phyloP scores from a whole-genome alignment of 2,797 vertebrate genomes.

The Knipowitschia caucasica region DNA sequence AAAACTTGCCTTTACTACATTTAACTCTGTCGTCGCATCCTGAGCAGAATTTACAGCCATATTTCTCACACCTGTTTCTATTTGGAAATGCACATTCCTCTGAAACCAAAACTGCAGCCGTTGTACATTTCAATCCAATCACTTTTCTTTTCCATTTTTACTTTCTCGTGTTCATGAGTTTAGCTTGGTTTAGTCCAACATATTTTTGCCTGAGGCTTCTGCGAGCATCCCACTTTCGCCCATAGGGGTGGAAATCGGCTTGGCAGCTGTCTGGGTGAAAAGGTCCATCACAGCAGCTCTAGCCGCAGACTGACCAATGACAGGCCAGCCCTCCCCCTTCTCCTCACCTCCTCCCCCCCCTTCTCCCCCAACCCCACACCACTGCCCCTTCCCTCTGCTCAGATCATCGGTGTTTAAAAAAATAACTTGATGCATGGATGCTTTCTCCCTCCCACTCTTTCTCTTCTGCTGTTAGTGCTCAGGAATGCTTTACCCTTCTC shows the following conservation, averaged over 20 bases:
- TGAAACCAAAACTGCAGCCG: slow-evolving; percentile 40
- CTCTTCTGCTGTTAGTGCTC: slow-evolving; percentile 40
- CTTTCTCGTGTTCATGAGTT: neutral
- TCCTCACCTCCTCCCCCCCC: too few relatives aligned
- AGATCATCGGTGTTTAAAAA: slow-evolving; percentile 71
- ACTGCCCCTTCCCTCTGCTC: slow-evolving; percentile 40
- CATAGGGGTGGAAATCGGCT: slow-evolving; percentile 11
- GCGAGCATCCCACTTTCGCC: slow-evolving; percentile 19
- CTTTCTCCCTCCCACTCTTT: slow-evolving; percentile 16
- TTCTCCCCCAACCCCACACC: too few relatives aligned
- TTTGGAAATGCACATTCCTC: slow-evolving; percentile 61
- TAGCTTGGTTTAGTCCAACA: neutral
- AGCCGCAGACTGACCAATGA: slow-evolving; percentile 42
- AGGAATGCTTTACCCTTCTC: slow-evolving; percentile 13
- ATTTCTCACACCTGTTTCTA: slow-evolving; percentile 48
- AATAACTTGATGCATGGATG: slow-evolving; percentile 69
- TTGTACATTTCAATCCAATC: slow-evolving; percentile 26
- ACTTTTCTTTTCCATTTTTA: too few relatives aligned
- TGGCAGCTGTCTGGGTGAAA: slow-evolving; percentile 41
- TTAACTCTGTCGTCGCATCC: too few relatives aligned
- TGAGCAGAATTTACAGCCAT: slow-evolving; percentile 9
- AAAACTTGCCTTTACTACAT: too few relatives aligned
- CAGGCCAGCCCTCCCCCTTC: slow-evolving; percentile 26
- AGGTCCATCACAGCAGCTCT: slow-evolving; percentile 33
- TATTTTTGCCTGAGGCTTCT: neutral